Base-by-base conservation (phyloP, 2,113 vertebrate species). In the Caretta caretta region DNA sequence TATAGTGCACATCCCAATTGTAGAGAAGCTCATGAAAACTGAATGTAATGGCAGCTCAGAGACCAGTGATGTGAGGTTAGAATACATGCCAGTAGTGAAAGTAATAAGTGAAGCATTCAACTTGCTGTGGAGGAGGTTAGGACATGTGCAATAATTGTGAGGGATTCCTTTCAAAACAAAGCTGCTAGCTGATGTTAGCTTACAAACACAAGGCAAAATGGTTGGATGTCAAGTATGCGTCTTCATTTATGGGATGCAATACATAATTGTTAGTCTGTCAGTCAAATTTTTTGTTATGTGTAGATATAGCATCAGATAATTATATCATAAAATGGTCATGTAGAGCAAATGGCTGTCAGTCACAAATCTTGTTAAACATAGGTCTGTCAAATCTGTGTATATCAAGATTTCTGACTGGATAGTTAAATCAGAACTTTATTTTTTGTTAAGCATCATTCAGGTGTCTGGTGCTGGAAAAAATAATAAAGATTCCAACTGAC, bases 131-230 rank as follows among this genome's bases (percentile, higher is more conserved):
- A 78, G 11, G 72, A 89, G 80, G 80, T 76, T 12, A 14, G 89
- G 78, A 51, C 90, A 6, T 82, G 65, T 56, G 88, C 86, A 90
- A 62, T 48, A 89, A 42, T 83, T 96, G 83, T 38, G 92, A 94
- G 81, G 87, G 57, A 92, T 96, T 96, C 95, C 83, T 92, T 91
- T 94, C 92, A 95, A 80, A 95, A 79, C 16, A 2, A 92, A 97
- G 89, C 96, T 97, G 87, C 72, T 96, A 85, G 78, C 81, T 97
- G 96, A 86, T 92, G 88, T 57, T 89, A 49, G 65, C 84, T 94
- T 94, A 91, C 79, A 14, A 96, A 78, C 83, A 72, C 65, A 84
- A 89, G 79, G 92, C n/a, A 88, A 93, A 96, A 50, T 79, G 57
- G 72, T 92, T 83, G 46, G 54, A 49, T 88, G 2, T 79, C 85